These are phyloP conservation scores for Hylomyscus alleni DNA, from an alignment of 2,797 vertebrate species.

Conservation along the genomic window DNA sequence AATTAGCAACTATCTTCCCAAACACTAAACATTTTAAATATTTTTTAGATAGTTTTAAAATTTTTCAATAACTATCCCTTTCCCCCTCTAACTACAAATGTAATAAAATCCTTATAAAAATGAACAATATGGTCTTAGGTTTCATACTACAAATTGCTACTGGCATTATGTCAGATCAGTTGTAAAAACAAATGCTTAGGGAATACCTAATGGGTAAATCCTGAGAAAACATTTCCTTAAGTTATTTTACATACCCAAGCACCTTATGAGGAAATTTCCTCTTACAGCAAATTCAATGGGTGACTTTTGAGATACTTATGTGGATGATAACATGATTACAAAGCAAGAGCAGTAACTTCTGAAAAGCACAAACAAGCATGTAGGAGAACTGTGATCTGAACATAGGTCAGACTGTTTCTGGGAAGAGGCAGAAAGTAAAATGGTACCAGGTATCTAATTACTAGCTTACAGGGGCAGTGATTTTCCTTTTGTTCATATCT, in stretches of 20 bases:
- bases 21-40: not conserved
- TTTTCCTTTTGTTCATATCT: conserved; percentile 59
- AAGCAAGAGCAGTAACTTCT: conserved; percentile 28
- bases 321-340: conserved; percentile 39
- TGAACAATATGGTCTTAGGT: conserved; percentile 28
- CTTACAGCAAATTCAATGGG: conserved; percentile 64
- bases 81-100: not conserved
- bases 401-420: not conserved
- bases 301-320: conserved; percentile 50
- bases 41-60: not conserved
- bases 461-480: conserved; percentile 11
- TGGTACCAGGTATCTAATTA: not conserved
- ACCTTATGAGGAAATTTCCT: conserved; percentile 78
- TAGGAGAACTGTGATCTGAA: conserved; percentile 28
- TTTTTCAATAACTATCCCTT: not conserved
- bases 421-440: conserved; percentile 51
- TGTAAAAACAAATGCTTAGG: conserved; percentile 59
- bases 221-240: conserved; percentile 76
- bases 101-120: conserved; percentile 69
- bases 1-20: conserved; percentile 11
- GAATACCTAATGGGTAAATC: conserved; percentile 63
- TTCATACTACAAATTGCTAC: conserved; percentile 66
- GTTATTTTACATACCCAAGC: conserved; percentile 60
- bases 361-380: conserved; percentile 17
- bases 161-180: conserved; percentile 72